Evolutionary conservation across 1,140 invertebrate species (phyloP), one percentile per base, ranked within the genome.

Genomic region (Diuraphis noxia): DNA sequence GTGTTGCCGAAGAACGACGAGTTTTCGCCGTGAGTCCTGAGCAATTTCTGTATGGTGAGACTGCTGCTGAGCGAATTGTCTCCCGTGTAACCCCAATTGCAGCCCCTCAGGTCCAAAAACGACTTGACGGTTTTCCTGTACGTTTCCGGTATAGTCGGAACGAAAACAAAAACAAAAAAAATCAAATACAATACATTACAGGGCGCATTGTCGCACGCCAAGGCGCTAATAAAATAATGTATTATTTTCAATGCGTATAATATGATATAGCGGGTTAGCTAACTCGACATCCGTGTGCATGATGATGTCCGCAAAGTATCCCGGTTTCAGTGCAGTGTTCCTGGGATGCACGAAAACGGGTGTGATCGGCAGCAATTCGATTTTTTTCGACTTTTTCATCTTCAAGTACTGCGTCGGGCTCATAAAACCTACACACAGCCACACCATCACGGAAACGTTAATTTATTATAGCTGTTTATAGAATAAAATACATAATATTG

Each of bases 231-330:
- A 72, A 19, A 21, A 49, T 23, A 17, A 46, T 46, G 19, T 17
- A 49, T 6, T 49, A 49, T 49, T 72, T 56, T 72, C n/a, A 72
- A 63, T n/a, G n/a, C n/a, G 10, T n/a, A n/a, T 25, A 0, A 23
- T 7, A 23, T 25, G 56, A 17, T 72, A 72, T 72, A 5, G 30
- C 13, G 56, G 38, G 92, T 90, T 52, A 91, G 63, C 77, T 92
- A 89, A 86, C 91, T 91, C 30, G 86, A 92, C 56, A 93, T 95
- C 94, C 72, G 93, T 93, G 92, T 96, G 95, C 87, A 96, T 94
- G 25, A 96, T 95, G 41, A 96, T 93, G 92, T 96, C 96, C 30
- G 95, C 94, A 93, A 94, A 96, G 93, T 95, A 96, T 92, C 95
- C 95, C 17, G 95, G 94, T 92, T 94, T 93, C 25, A 93, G 93